Evolutionary conservation across 2,797 vertebrate species (phyloP).

Genomic region (Thunnus albacares): DNA sequence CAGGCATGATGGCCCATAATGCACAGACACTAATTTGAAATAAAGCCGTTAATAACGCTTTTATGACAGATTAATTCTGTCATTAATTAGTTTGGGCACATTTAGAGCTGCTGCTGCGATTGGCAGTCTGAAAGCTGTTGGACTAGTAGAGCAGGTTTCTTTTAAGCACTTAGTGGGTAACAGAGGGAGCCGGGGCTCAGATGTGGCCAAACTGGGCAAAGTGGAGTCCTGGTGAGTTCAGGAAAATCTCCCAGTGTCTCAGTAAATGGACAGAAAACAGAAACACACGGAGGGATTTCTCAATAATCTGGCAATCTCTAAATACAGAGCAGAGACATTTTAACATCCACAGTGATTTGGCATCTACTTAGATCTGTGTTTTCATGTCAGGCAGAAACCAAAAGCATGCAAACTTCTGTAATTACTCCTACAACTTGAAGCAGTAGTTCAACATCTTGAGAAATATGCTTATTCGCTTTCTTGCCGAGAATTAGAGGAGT

Average conservation of each 20-base stretch:
- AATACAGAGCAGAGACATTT: conserved; percentile 40
- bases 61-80: conserved; percentile 66
- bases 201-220: conserved; percentile 77
- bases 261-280: conserved; percentile 59
- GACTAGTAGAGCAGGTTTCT: conserved; percentile 87
- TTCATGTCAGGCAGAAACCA: conserved; percentile 43
- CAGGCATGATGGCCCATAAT: conserved; percentile 71
- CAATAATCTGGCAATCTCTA: conserved; percentile 37
- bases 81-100: conserved; percentile 83
- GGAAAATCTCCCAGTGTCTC: conserved; percentile 76
- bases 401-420: conserved; percentile 15
- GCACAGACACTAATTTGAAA: conserved; percentile 58
- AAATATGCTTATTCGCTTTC: not conserved
- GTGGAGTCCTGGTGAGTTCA: conserved; percentile 76
- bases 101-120: conserved; percentile 85
- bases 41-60: conserved; percentile 55
- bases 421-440: conserved; percentile 4
- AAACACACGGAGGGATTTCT: conserved; percentile 26
- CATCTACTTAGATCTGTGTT: conserved; percentile 31
- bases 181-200: conserved; percentile 79
- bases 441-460: conserved; percentile 18
- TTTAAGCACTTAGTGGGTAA: conserved; percentile 90
- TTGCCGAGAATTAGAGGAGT: not conserved
- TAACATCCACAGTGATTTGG: conserved; percentile 4
- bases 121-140: conserved; percentile 89